These are phyloP conservation scores for Clarias platycephalus DNA, from an alignment of 2,797 vertebrate species.

Conservation along the genomic window DNA sequence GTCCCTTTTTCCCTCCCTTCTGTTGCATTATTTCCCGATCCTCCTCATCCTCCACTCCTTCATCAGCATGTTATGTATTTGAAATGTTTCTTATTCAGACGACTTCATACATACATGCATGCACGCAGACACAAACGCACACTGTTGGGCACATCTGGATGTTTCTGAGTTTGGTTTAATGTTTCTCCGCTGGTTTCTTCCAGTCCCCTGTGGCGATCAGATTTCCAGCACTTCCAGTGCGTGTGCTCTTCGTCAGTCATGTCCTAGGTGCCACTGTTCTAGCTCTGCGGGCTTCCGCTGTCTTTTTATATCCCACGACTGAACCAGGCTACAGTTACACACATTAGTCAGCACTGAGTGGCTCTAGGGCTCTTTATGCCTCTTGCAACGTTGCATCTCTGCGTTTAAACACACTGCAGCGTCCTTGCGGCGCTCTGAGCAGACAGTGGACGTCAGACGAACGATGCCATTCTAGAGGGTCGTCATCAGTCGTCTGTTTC, in stretches of 20 bases:
- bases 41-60: neutral
- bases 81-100: neutral
- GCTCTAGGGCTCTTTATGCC: slow-evolving; percentile 12
- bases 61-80: neutral
- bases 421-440: slow-evolving; percentile 29
- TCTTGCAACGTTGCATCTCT: neutral
- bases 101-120: neutral
- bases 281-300: slow-evolving; percentile 8
- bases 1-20: neutral
- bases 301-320: slow-evolving; percentile 61
- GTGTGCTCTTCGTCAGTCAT: slow-evolving; percentile 42
- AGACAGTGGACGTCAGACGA: slow-evolving; percentile 22
- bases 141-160: neutral
- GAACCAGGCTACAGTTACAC: slow-evolving; percentile 50
- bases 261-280: slow-evolving; percentile 36
- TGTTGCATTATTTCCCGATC: neutral
- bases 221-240: slow-evolving; percentile 47
- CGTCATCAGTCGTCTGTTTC: neutral
- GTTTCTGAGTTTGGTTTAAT: neutral
- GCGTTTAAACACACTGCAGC: slow-evolving; percentile 2
- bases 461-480: slow-evolving; percentile 19
- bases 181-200: neutral
- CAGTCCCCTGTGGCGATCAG: neutral
- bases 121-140: neutral
- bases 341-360: slow-evolving; percentile 66